phyloP scores from a whole-genome alignment of 1,140 invertebrate species.

The Diabrotica undecimpunctata region DNA sequence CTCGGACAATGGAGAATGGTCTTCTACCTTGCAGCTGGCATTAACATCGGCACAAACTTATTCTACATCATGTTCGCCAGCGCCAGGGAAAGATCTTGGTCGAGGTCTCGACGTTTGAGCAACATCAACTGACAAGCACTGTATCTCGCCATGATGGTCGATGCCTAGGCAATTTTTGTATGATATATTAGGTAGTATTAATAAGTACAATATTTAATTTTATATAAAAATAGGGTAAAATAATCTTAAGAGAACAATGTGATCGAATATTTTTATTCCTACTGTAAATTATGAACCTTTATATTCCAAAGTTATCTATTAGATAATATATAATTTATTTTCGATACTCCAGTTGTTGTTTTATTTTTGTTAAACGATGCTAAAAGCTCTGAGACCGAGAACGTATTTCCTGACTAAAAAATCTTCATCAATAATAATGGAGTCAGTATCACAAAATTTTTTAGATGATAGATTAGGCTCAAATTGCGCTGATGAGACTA shows the following conservation, averaged over 20 bases:
- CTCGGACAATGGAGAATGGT: constrained; percentile 81
- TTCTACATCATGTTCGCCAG: constrained; percentile 81
- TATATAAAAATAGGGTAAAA: not conserved
- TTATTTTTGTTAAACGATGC: not conserved
- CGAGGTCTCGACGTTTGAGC: constrained; percentile 43
- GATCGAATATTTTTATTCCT: not conserved
- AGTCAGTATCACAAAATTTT: too few species aligned
- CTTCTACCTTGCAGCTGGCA: constrained; percentile 79
- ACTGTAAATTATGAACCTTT: not conserved
- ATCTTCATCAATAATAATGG: too few species aligned
- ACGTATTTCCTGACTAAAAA: too few species aligned
- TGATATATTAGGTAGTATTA: not conserved
- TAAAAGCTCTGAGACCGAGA: not conserved
- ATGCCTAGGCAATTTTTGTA: not conserved
- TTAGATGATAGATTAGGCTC: too few species aligned
- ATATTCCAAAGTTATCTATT: not conserved
- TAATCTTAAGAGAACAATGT: not conserved
- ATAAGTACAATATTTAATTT: not conserved
- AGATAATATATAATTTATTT: not conserved
- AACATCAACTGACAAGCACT: constrained; percentile 43
- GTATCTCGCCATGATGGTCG: constrained; percentile 36
- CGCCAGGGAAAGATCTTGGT: constrained; percentile 77
- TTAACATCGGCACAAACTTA: constrained; percentile 72
- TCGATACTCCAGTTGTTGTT: not conserved
- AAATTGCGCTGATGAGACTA: too few species aligned